Conservation (phyloP, 1,140 invertebrate genomes). For the Microplitis demolitor region DNA sequence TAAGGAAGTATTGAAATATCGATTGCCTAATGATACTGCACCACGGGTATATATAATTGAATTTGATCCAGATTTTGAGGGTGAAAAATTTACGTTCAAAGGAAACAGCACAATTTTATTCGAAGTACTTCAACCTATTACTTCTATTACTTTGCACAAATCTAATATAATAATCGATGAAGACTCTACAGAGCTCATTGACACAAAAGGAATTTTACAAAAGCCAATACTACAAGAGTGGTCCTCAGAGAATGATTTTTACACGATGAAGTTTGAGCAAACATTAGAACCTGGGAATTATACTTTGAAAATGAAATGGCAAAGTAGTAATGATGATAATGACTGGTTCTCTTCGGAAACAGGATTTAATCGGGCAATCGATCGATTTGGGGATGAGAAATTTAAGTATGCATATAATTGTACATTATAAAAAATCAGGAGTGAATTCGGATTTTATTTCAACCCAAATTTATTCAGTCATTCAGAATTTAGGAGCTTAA, state of each 20-base stretch:
- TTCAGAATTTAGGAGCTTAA: too few species aligned
- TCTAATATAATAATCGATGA: slow-evolving; percentile 19
- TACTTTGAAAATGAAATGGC: slow-evolving; percentile 16
- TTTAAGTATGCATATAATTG: too few species aligned
- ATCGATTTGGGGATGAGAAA: too few species aligned
- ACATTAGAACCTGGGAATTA: slow-evolving; percentile 19
- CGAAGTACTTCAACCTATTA: slow-evolving; percentile 13
- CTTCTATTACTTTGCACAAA: slow-evolving; percentile 23
- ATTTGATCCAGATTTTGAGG: slow-evolving; percentile 25
- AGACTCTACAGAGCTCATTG: slow-evolving; percentile 15
- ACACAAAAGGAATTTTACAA: neutral
- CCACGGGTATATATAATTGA: slow-evolving; percentile 26
- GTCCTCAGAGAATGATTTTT: slow-evolving; percentile 15
- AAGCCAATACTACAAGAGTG: slow-evolving; percentile 11
- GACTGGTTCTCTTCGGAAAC: neutral
- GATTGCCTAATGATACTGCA: slow-evolving; percentile 25
- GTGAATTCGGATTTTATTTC: too few species aligned
- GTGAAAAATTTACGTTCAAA: slow-evolving; percentile 28
- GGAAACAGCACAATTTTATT: slow-evolving; percentile 24
- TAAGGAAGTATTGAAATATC: slow-evolving; percentile 8
- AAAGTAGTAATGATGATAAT: neutral
- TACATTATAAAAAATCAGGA: too few species aligned
- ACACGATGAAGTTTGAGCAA: slow-evolving; percentile 14
- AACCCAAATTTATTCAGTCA: too few species aligned
- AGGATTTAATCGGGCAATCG: too few species aligned